These are phyloP conservation scores for Thomomys bottae DNA, from an alignment of 2,113 vertebrate genomes.

Conservation along the genomic window DNA sequence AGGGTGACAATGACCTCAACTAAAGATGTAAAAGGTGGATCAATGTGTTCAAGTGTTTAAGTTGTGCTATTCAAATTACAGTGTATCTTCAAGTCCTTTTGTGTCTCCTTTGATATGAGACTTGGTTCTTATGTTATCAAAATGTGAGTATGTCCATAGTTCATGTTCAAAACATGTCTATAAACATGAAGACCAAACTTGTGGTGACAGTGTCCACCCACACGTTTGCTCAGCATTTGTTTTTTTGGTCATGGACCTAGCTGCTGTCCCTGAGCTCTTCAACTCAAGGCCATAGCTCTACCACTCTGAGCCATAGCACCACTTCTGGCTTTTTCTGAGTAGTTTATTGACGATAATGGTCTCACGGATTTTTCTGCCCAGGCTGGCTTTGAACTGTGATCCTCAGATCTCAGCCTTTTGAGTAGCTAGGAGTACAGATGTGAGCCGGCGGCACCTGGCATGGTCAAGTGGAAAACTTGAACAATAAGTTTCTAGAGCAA, in stretches of 20 bases:
- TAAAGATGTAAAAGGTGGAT: slow-evolving; percentile 1
- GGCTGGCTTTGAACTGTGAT: too few relatives aligned
- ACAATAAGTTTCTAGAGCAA: slow-evolving; percentile 10
- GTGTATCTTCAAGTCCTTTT: background rate
- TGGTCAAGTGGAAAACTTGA: slow-evolving; percentile 53
- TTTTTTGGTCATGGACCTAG: too few relatives aligned
- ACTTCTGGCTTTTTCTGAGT: too few relatives aligned
- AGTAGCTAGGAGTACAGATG: too few relatives aligned
- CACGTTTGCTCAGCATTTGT: slow-evolving; percentile 31
- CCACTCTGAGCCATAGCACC: too few relatives aligned
- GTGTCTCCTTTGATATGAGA: slow-evolving; percentile 48
- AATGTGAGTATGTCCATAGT: background rate
- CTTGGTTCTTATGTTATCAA: background rate
- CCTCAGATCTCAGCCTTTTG: too few relatives aligned
- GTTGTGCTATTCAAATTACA: slow-evolving; percentile 21
- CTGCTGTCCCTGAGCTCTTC: too few relatives aligned
- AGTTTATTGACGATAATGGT: too few relatives aligned
- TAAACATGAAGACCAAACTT: slow-evolving; percentile 19
- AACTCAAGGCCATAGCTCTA: too few relatives aligned
- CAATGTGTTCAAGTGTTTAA: slow-evolving; percentile 8
- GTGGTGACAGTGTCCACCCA: background rate
- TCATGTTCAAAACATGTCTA: background rate
- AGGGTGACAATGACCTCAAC: slow-evolving; percentile 36
- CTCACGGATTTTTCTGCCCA: too few relatives aligned
- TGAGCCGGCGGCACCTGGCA: too few relatives aligned